Conservation (phyloP, 2,797 vertebrate species). For the Xenopus petersii region DNA sequence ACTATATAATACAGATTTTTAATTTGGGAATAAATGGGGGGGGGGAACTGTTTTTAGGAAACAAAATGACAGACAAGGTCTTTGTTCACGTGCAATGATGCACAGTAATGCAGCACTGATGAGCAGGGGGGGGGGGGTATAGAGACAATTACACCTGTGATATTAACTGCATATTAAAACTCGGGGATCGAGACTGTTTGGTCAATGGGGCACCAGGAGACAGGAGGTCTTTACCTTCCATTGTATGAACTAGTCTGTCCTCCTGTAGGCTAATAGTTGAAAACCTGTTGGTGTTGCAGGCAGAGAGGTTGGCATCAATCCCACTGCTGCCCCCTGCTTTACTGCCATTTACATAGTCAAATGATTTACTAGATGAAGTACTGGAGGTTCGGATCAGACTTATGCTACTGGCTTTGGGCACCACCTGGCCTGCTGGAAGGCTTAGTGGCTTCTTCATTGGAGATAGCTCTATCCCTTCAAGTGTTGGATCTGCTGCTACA, state of each 20-base stretch:
- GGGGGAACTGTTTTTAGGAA: constrained; percentile 60
- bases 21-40: constrained; percentile 20
- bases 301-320: constrained; percentile 67
- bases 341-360: constrained; percentile 89
- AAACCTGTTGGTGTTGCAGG: constrained; percentile 75
- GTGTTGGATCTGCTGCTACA: constrained; percentile 64
- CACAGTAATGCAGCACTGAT: constrained; percentile 58
- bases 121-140: constrained; percentile 26
- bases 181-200: constrained; percentile 95
- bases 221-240: constrained; percentile 84
- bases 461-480: constrained; percentile 81
- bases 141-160: constrained; percentile 85
- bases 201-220: constrained; percentile 84
- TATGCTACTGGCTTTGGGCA: constrained; percentile 71
- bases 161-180: constrained; percentile 99
- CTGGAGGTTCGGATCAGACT: constrained; percentile 88
- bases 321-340: constrained; percentile 65
- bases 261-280: constrained; percentile 94
- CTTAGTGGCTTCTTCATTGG: constrained; percentile 91
- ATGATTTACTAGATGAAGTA: constrained; percentile 93
- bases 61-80: constrained; percentile 49
- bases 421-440: constrained; percentile 77
- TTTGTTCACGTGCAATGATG: constrained; percentile 60
- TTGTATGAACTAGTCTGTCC: constrained; percentile 79
- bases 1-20: constrained; percentile 61